Conservation (phyloP, 1,140 invertebrate genomes). For the Oscheius sp. region DNA sequence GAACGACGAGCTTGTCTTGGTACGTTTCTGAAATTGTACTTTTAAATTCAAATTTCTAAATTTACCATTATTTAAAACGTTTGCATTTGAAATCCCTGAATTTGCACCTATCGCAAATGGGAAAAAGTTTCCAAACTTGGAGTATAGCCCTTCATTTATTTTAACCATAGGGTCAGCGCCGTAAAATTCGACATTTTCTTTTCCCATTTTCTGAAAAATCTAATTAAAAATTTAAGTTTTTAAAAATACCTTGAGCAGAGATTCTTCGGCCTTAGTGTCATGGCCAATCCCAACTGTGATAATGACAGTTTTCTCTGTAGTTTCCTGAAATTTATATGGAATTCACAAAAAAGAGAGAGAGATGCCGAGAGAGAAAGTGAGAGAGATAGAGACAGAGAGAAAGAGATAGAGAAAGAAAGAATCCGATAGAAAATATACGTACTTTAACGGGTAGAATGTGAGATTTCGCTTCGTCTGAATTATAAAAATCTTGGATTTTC, state of each 20-base stretch:
- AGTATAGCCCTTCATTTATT: constrained; percentile 12
- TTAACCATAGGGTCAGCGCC: constrained; percentile 14
- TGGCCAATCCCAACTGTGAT: constrained; percentile 15
- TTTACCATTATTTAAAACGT: constrained; percentile 4
- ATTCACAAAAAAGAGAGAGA: no score
- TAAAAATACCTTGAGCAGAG: not conserved
- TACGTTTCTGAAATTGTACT: no score
- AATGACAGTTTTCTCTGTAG: not conserved
- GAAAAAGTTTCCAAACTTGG: constrained; percentile 16
- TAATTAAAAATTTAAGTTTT: not conserved
- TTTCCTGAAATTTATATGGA: not conserved
- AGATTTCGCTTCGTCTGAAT: not conserved
- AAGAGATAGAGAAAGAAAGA: no score
- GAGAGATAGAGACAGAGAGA: no score
- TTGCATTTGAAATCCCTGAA: not conserved
- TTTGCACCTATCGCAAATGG: constrained; percentile 14
- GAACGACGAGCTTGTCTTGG: no score
- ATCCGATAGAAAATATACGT: not conserved
- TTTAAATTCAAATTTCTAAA: no score
- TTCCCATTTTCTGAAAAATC: not conserved
- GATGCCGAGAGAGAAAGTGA: no score
- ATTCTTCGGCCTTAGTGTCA: constrained; percentile 15
- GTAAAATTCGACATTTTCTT: constrained; percentile 5
- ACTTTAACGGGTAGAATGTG: not conserved
- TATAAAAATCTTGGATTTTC: not conserved